These are phyloP conservation scores for Philotrypesis tridentata DNA, from an alignment of 1,140 invertebrate species.

Conservation along the genomic window DNA sequence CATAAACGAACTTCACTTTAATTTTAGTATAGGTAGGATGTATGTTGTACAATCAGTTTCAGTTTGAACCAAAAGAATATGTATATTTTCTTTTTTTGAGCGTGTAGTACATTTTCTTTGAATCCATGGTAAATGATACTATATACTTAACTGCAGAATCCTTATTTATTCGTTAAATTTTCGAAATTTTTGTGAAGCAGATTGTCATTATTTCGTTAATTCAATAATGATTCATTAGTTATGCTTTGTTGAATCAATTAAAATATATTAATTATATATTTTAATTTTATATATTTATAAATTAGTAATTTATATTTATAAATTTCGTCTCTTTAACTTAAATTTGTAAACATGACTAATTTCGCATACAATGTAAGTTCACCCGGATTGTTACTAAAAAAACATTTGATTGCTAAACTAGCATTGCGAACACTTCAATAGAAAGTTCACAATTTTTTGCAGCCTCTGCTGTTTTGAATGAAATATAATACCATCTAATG, in stretches of 20 bases:
- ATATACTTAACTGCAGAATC: neutral
- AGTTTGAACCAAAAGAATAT: slow-evolving; percentile 8
- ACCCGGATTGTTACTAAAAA: slow-evolving; percentile 10
- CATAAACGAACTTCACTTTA: neutral
- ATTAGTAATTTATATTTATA: slow-evolving; percentile 59
- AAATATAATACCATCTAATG: slow-evolving; percentile 1
- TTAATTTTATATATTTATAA: slow-evolving; percentile 57
- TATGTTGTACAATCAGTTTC: neutral
- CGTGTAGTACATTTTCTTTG: slow-evolving; percentile 15
- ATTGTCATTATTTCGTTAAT: slow-evolving; percentile 27
- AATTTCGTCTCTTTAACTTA: slow-evolving; percentile 56
- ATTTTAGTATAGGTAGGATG: neutral
- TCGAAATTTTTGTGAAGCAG: slow-evolving; percentile 14
- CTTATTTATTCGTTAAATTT: slow-evolving; percentile 24
- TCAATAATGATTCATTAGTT: slow-evolving; percentile 17
- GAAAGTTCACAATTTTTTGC: slow-evolving; percentile 44
- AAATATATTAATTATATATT: slow-evolving; percentile 57
- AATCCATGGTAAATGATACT: slow-evolving; percentile 14
- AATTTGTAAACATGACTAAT: slow-evolving; percentile 65
- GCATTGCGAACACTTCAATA: slow-evolving; percentile 49
- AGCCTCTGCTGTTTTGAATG: slow-evolving; percentile 7
- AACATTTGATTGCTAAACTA: slow-evolving; percentile 40
- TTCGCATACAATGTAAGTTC: slow-evolving; percentile 53
- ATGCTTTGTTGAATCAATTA: slow-evolving; percentile 36
- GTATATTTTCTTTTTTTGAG: slow-evolving; percentile 23